These are phyloP conservation scores for Syrphus vitripennis DNA, from an alignment of 2,888 invertebrate genomes.

Conservation along the genomic window DNA sequence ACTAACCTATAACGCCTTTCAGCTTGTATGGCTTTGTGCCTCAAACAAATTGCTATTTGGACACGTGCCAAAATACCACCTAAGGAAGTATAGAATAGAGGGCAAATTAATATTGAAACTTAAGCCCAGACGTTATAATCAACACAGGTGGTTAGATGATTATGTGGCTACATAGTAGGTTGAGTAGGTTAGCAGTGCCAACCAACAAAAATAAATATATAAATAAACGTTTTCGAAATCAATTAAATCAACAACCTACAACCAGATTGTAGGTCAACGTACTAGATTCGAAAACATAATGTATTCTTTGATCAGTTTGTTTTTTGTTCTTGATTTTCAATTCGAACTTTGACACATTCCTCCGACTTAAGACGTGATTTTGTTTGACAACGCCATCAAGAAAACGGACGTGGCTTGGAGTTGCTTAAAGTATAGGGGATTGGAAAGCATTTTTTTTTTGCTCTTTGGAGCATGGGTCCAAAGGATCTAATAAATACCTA, in stretches of 20 bases:
- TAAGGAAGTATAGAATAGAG: neutral
- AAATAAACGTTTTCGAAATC: constrained; percentile 20
- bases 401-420: neutral
- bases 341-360: constrained; percentile 34
- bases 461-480: too few relatives aligned
- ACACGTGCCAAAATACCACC: constrained; percentile 52
- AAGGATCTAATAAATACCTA: neutral
- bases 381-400: neutral
- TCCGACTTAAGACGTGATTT: constrained; percentile 23
- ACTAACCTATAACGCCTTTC: too few relatives aligned
- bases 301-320: neutral
- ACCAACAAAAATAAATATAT: neutral
- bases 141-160: neutral
- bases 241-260: constrained; percentile 38
- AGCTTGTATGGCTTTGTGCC: neutral
- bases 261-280: neutral
- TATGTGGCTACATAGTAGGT: neutral
- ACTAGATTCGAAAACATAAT: neutral
- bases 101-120: constrained; percentile 55
- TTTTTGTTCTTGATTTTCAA: neutral
- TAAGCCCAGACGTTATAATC: constrained; percentile 1
- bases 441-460: neutral
- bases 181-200: neutral
- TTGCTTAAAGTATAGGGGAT: neutral
- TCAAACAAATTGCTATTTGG: constrained; percentile 12